Percentiles rank a stretch among this genome's conserved stretches.
Evolutionary conservation across 1,140 invertebrate species (phyloP).

Genomic region (Scaptomyza hsui): DNA sequence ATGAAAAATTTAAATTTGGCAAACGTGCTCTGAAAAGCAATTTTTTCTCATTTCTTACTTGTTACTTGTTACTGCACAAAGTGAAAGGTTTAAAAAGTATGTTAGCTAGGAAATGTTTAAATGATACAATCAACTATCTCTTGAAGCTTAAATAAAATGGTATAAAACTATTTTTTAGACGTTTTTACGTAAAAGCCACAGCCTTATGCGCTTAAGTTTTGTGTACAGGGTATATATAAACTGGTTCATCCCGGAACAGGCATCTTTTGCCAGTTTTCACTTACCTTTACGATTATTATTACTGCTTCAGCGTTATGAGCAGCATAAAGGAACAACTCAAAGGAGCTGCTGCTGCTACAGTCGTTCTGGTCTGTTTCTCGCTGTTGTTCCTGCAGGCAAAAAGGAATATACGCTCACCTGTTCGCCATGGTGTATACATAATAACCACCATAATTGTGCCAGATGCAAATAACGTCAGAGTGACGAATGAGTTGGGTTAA

Average conservation of each 20-base stretch:
- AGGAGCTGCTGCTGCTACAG: conserved; percentile 29
- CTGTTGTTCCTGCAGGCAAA: conserved; percentile 1
- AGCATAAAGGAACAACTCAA: conserved; percentile 36
- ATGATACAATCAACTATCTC: too few relatives aligned
- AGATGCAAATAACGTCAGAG: conserved; percentile 13
- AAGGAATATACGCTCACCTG: conserved; percentile 48
- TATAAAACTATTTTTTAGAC: too few relatives aligned
- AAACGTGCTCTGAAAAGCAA: conserved; percentile 19
- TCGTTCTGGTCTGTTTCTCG: conserved; percentile 25
- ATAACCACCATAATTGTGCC: conserved; percentile 18
- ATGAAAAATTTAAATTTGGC: conserved; percentile 61
- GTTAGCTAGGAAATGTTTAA: too few relatives aligned
- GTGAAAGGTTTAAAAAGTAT: too few relatives aligned
- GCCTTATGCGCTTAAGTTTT: too few relatives aligned
- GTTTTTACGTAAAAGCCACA: too few relatives aligned
- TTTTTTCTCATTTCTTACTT: neutral
- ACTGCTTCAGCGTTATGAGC: conserved; percentile 45
- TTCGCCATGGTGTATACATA: conserved; percentile 29
- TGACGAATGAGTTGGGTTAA: conserved; percentile 3
- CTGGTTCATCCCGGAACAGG: too few relatives aligned
- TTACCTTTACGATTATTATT: conserved; percentile 31
- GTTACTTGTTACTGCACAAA: too few relatives aligned
- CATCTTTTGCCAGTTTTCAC: neutral
- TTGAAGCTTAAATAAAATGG: too few relatives aligned
- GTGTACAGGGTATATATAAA: too few relatives aligned